A percentile compares a stretch with the other conserved stretches of the same genome.
Conservation (phyloP, 2,113 vertebrate genomes). For the Picathartes gymnocephalus region DNA sequence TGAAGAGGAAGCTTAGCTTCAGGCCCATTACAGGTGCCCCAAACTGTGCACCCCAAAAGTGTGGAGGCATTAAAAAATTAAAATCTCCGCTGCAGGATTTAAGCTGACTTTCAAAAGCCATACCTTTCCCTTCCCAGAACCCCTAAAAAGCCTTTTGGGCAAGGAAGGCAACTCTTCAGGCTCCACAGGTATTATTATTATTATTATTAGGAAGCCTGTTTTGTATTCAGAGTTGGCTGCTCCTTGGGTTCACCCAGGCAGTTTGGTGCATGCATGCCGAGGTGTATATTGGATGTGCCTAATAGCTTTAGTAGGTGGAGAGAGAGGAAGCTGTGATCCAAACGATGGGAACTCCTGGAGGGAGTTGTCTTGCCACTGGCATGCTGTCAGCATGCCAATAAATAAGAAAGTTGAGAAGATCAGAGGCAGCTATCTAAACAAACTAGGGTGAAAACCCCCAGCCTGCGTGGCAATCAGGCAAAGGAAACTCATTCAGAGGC, state of each 20-base stretch:
- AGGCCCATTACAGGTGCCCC: background rate
- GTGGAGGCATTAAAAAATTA: background rate
- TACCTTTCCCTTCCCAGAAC: background rate
- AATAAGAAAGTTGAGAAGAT: slow-evolving; percentile 36
- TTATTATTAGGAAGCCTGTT: slow-evolving; percentile 14
- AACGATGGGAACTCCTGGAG: slow-evolving; percentile 60
- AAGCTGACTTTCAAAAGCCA: background rate
- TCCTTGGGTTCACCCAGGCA: slow-evolving; percentile 27
- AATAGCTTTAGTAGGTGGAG: slow-evolving; percentile 51
- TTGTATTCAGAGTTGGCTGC: slow-evolving; percentile 22
- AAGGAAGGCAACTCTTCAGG: slow-evolving; percentile 50
- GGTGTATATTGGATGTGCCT: slow-evolving; percentile 27
- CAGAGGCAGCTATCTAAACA: slow-evolving; percentile 42
- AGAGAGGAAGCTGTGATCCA: slow-evolving; percentile 42
- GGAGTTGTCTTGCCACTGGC: slow-evolving; percentile 53
- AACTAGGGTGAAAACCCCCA: slow-evolving; percentile 37
- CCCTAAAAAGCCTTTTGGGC: slow-evolving; percentile 33
- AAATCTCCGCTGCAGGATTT: background rate
- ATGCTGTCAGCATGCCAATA: slow-evolving; percentile 37
- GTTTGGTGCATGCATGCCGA: slow-evolving; percentile 9
- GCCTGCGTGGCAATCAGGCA: background rate
- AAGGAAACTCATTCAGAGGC: background rate
- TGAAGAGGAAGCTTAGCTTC: background rate
- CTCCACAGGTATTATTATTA: slow-evolving; percentile 33
- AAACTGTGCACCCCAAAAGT: background rate